phyloP scores from a whole-genome alignment of 1,140 invertebrate genomes.

The Lordiphosa collinella region DNA sequence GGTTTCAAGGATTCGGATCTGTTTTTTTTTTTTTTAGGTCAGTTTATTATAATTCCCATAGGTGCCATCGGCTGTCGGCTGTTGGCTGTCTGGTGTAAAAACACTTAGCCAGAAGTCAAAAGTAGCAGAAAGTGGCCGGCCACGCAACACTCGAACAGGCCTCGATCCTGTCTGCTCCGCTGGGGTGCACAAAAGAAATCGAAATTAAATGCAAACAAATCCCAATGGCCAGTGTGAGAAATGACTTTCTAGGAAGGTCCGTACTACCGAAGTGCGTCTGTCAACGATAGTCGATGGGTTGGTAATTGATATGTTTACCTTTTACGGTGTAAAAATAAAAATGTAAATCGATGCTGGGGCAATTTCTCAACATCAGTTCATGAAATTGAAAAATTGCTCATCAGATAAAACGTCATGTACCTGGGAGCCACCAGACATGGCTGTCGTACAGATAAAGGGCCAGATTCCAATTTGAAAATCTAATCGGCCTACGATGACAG shows the following conservation, averaged over 20 bases:
- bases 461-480: constrained; percentile 25
- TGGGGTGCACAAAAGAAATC: constrained; percentile 41
- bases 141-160: constrained; percentile 20
- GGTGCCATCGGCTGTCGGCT: constrained; percentile 61
- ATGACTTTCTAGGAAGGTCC: constrained; percentile 63
- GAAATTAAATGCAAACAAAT: constrained; percentile 75
- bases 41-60: constrained; percentile 71
- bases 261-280: constrained; percentile 37
- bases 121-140: constrained; percentile 51
- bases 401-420: constrained; percentile 48
- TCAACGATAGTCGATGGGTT: constrained; percentile 52
- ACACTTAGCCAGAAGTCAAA: constrained; percentile 61
- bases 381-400: constrained; percentile 71
- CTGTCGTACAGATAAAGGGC: constrained; percentile 1
- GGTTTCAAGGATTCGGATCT: constrained; percentile 62
- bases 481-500: constrained; percentile 45
- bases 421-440: background rate
- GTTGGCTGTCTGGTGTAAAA: constrained; percentile 30
- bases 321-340: constrained; percentile 51
- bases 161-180: constrained; percentile 14
- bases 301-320: constrained; percentile 73
- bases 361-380: constrained; percentile 66
- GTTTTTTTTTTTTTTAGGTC: constrained; percentile 28
- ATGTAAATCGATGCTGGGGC: constrained; percentile 54
- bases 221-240: constrained; percentile 64